Evolutionary conservation across 2,888 invertebrate genomes (phyloP).

Genomic region (Halocaridina rubra): DNA sequence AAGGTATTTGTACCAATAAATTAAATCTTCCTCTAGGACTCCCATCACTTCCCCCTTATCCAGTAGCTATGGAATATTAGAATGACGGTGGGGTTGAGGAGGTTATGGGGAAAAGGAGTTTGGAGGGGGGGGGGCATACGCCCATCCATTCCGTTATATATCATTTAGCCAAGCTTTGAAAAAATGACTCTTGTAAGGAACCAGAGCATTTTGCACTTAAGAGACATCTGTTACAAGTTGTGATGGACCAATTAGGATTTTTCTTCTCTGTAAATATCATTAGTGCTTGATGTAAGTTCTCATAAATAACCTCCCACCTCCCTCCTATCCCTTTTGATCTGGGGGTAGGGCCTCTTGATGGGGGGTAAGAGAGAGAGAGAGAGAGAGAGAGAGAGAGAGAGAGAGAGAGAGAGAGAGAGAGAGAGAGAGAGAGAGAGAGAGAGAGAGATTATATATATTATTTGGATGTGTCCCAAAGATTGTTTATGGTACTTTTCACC

Average conservation of each 20-base stretch:
- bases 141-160: constrained; percentile 27
- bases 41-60: too few species aligned
- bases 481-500: too few species aligned
- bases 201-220: constrained; percentile 35
- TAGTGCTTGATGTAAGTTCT: constrained; percentile 53
- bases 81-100: too few species aligned
- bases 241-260: constrained; percentile 49
- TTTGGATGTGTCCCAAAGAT: too few species aligned
- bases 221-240: constrained; percentile 48
- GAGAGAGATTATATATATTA: too few species aligned
- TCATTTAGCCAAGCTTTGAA: constrained; percentile 48
- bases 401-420: background rate
- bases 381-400: background rate
- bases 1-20: too few species aligned
- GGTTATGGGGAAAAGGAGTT: too few species aligned
- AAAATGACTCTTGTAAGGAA: constrained; percentile 36
- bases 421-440: background rate
- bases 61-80: too few species aligned
- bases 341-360: background rate
- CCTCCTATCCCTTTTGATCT: background rate
- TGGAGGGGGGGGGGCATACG: background rate
- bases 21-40: too few species aligned
- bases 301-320: constrained; percentile 30
- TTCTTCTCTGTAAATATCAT: constrained; percentile 49
- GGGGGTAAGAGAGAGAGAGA: background rate